These are phyloP conservation scores for Sebastes schlegelii DNA, from an alignment of 2,113 vertebrate genomes.

Conservation along the genomic window DNA sequence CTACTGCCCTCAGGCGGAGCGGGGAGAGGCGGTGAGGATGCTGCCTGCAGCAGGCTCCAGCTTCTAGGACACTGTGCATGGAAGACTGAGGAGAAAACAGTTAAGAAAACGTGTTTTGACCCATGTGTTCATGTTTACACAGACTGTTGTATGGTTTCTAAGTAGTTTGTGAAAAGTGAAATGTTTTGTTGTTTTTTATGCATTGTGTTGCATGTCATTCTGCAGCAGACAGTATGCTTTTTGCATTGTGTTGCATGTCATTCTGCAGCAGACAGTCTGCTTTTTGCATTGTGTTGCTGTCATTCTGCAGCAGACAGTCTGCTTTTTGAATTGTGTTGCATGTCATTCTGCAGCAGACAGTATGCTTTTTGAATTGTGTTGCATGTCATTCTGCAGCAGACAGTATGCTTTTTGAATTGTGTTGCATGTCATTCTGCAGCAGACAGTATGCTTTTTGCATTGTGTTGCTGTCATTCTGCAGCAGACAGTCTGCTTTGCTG, in stretches of 20 bases:
- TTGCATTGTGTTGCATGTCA: too few species aligned
- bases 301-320: neutral
- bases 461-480: neutral
- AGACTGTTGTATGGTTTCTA: conserved; percentile 9
- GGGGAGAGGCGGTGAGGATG: neutral
- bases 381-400: too few species aligned
- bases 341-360: too few species aligned
- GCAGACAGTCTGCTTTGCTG: neutral
- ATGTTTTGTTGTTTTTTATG: neutral
- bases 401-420: neutral
- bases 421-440: neutral
- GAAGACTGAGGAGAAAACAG: neutral
- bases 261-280: too few species aligned
- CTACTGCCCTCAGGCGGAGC: conserved; percentile 82
- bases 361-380: too few species aligned
- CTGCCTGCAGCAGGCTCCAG: neutral
- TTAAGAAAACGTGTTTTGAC: neutral
- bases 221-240: neutral
- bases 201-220: neutral
- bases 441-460: neutral
- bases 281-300: neutral
- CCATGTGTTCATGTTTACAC: conserved; percentile 34
- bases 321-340: too few species aligned
- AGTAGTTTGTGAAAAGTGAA: neutral
- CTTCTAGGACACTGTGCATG: conserved; percentile 27